Base-by-base conservation (phyloP, 2,888 invertebrate species). In the Halictus ligatus region DNA sequence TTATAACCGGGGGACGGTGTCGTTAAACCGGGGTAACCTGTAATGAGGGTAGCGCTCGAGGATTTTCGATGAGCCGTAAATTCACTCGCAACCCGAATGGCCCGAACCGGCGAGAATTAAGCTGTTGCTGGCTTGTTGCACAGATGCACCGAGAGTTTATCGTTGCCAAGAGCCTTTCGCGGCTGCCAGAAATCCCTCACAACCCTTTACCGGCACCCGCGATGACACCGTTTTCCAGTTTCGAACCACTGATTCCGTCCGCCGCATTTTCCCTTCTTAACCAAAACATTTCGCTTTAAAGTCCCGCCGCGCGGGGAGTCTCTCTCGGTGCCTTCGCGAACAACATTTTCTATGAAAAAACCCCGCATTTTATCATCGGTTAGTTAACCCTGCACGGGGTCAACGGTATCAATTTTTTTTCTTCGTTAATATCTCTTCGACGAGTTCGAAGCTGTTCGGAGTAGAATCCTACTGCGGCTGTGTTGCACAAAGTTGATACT, bases 51-150 rank as follows among this genome's bases (percentile, higher is more conserved):
- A 64, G 75, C 78, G 78, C 74, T 78, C 77, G 83, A 60, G 54
- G 89, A 87, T 89, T 89, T 89, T 72, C 81, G 88, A 88, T 85
- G 85, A 80, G 83, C 80, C 80, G 80, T 85, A 89, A 89, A 89
- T 89, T 85, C 81, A 69, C 81, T 83, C 80, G 76, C 77, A 60
- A 25, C 67, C n/a, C 72, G 75, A 83, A 85, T 71, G 75, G 72
- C 64, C 80, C 67, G 76, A 29, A 43, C 72, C 67, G 64, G 46
- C 67, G 78, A 29, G 78, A 83, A 84, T 89, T 82, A 89, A 89
- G 75, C 89, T 73, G 78, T 73, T 54, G 21, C 73, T 35, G 46
- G 25, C n/a, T 35, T 40, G 35, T 21, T 15, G 15, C 15, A 25
- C 46, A 54, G 60, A 12, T 48, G 8, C 67, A 21, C 13, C 25